Percentiles rank a stretch among this genome's conserved stretches.
Conservation (phyloP, 1,140 invertebrate species). For the Pollicipes pollicipes region DNA sequence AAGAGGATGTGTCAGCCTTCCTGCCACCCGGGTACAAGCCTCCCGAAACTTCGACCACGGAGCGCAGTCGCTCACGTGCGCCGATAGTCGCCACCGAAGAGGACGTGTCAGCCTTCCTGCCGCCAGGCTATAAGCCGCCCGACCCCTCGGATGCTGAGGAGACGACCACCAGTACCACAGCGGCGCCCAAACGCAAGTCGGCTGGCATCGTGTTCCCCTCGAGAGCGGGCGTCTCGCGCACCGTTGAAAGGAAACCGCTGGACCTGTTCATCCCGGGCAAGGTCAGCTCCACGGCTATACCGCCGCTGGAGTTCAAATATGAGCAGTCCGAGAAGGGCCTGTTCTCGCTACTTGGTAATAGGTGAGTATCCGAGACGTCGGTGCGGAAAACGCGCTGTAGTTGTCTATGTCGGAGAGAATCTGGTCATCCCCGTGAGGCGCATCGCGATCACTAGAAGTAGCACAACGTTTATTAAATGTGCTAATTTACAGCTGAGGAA, state of each 20-base stretch:
- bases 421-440: no score
- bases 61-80: no score
- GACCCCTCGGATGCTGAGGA: not conserved
- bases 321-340: not conserved
- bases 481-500: no score
- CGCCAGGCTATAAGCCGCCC: slow-evolving; percentile 36
- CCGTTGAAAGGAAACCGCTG: not conserved
- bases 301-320: not conserved
- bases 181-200: not conserved
- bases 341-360: not conserved
- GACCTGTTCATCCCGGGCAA: not conserved
- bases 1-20: no score
- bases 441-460: no score
- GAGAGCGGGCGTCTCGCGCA: not conserved
- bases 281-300: not conserved
- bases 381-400: no score
- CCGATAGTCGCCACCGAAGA: no score
- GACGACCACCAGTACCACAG: not conserved
- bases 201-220: not conserved
- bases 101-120: slow-evolving; percentile 40
- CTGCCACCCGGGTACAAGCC: no score
- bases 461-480: no score
- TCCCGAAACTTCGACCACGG: no score
- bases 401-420: no score
- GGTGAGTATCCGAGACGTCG: no score